A percentile compares a stretch with the other conserved stretches of the same genome.
These are phyloP conservation scores for Chlamydotis undulata DNA, from an alignment of 2,113 vertebrate genomes.

Conservation along the genomic window DNA sequence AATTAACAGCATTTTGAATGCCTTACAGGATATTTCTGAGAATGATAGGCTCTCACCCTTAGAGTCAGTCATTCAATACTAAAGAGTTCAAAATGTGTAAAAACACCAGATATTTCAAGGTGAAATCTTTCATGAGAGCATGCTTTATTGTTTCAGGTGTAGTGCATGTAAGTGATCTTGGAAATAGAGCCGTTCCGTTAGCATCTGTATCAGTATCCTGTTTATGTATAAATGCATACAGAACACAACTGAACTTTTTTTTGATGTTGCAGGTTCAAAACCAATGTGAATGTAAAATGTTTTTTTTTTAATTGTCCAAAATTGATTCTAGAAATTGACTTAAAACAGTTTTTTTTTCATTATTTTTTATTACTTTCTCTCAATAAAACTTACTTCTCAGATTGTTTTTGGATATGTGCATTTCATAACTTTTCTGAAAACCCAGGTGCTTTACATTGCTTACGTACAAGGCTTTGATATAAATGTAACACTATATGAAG, in stretches of 20 bases:
- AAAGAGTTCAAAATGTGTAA: not conserved
- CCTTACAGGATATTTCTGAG: not conserved
- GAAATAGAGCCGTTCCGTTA: not conserved
- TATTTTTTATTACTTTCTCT: not conserved
- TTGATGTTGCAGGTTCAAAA: not conserved
- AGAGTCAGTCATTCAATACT: not conserved
- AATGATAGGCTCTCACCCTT: not conserved
- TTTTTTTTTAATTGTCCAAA: not conserved
- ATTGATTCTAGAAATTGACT: not conserved
- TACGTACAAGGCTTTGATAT: not conserved
- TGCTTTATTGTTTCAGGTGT: not conserved
- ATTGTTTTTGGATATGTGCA: not conserved
- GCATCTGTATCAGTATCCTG: not conserved
- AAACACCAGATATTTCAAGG: not conserved
- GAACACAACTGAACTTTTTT: not conserved
- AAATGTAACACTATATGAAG: not conserved
- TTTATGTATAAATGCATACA: not conserved
- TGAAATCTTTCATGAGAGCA: not conserved
- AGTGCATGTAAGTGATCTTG: not conserved
- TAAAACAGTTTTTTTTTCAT: not conserved
- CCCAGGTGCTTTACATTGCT: not conserved
- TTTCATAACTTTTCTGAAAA: not conserved
- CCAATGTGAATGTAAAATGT: not conserved
- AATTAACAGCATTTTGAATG: not conserved
- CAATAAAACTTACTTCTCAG: not conserved